These are phyloP conservation scores for Crossaster papposus DNA, from an alignment of 53 echinoderm and acorn worm species.

Conservation along the genomic window DNA sequence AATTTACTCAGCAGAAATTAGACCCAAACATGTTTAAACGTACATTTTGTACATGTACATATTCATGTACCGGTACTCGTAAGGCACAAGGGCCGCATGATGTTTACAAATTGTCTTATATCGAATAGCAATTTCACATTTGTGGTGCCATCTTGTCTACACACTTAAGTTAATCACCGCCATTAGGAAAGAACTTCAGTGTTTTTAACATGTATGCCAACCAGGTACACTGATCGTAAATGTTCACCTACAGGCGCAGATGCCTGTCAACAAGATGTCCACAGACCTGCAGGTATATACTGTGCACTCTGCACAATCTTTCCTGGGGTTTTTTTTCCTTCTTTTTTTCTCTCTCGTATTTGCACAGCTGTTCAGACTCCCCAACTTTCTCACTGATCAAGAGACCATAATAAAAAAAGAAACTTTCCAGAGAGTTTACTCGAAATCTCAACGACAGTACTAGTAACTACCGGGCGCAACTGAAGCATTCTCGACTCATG, in stretches of 20 bases:
- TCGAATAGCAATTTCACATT: background rate
- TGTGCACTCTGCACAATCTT: background rate
- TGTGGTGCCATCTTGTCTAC: background rate
- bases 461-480: too few species aligned
- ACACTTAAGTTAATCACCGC: background rate
- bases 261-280: background rate
- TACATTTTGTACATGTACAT: too few species aligned
- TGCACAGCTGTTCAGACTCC: conserved; percentile 35
- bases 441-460: background rate
- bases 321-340: background rate
- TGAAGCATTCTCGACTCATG: conserved; percentile 2
- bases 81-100: background rate
- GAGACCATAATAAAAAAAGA: background rate
- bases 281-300: background rate
- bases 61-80: too few species aligned
- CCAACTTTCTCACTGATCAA: conserved; percentile 43
- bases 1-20: too few species aligned
- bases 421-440: conserved; percentile 10
- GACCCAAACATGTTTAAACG: too few species aligned
- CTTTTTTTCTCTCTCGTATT: background rate
- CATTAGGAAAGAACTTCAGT: background rate
- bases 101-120: background rate
- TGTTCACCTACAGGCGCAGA: too few species aligned
- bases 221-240: too few species aligned
- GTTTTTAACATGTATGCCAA: background rate